Evolutionary conservation across 1,140 invertebrate species (phyloP), one percentile per base, ranked within the genome.

Genomic region (Trissolcus basalis): DNA sequence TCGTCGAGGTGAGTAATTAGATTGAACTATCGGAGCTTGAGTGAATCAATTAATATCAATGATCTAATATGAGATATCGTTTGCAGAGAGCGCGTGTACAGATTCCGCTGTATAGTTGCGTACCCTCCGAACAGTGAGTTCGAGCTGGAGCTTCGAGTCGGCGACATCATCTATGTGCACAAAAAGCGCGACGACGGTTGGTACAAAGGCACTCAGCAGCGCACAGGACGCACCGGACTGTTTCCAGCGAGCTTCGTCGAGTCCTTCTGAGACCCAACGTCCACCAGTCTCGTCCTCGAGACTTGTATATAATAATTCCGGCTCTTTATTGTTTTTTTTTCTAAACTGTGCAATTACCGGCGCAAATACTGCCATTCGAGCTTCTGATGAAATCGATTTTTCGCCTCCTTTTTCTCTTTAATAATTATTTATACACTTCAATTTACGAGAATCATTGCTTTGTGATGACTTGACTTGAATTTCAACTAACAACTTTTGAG

Each of bases 81-180:
- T 39, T 39, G 9, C 79, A 89, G 87, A 35, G 83, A 88, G 56
- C 83, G 85, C 4, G 83, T 87, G 48, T 88, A 80, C 81, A 91
- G 93, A 87, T 97, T 95, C 82, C 92, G 95, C 32, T 98, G 96
- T 86, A 95, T 97, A 71, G 95, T 95, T 15, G 94, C 96, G 6
- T 98, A 98, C 90, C 96, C 97, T n/a, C 95, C 96, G 0, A 97
- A 97, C 83, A 96, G 94, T 70, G 96, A 97, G 74, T 95, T 96
- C 81, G 96, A 97, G 85, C 80, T 98, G 67, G 95, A 97, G 82
- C 89, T 98, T 0, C 93, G 94, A 71, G 91, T 97, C 12, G 96
- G 96, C 15, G 97, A 98, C 82, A 93, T 98, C 51, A 95, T 98
- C 56, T 93, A 95, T 79, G 96, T 98, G 3, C 94, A 96, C 81